Percentiles rank a stretch among this genome's conserved stretches.
These are phyloP conservation scores for Montipora capricornis DNA, from an alignment of 64 coral and sea anemone species.

Conservation along the genomic window DNA sequence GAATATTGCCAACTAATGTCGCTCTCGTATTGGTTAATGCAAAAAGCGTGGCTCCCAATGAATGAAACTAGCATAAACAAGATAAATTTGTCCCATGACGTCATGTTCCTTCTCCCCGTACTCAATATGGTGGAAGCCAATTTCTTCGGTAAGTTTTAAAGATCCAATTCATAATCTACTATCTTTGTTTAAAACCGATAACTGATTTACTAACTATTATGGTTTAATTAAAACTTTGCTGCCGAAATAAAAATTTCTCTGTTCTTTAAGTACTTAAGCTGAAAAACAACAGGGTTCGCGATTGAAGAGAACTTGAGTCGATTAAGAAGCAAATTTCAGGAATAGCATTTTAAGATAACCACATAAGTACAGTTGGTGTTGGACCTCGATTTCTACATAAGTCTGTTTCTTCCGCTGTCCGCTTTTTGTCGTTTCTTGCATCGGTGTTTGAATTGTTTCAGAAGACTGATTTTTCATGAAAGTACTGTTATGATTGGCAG, in stretches of 20 bases:
- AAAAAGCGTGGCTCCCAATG: conserved; percentile 2
- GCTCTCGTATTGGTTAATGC: conserved; percentile 28
- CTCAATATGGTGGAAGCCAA: conserved; percentile 54
- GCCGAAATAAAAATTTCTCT: neutral
- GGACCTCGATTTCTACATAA: neutral
- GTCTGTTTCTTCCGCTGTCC: neutral
- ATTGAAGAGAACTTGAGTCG: neutral
- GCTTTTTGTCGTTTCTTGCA: neutral
- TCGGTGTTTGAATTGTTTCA: neutral
- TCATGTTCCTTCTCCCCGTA: conserved; percentile 29
- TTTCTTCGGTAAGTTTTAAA: conserved; percentile 49
- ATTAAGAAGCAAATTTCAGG: neutral
- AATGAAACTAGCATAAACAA: conserved; percentile 21
- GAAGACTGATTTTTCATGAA: neutral
- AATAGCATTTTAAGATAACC: neutral
- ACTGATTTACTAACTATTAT: neutral
- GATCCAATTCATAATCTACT: neutral
- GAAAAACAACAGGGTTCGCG: neutral
- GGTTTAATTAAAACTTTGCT: neutral
- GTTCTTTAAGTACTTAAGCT: neutral
- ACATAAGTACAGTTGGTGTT: neutral
- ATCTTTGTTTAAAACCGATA: neutral
- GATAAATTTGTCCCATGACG: conserved; percentile 44
- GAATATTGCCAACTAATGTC: neutral
- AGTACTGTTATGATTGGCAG: conserved; percentile 4